These are phyloP conservation scores for Volucella bombylans DNA, from an alignment of 2,888 invertebrate species.

Conservation along the genomic window DNA sequence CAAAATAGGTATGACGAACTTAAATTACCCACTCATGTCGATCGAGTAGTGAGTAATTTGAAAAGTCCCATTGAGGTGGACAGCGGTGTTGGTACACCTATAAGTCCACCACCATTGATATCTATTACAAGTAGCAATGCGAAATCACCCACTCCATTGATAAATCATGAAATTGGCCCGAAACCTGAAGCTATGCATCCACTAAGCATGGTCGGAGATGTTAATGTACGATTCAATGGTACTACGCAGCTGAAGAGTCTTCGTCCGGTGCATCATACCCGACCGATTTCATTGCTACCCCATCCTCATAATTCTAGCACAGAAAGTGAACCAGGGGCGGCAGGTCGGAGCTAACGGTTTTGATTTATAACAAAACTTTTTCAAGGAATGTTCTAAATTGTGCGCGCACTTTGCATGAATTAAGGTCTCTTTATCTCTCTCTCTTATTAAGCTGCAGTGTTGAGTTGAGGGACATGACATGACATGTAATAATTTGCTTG, in stretches of 20 bases:
- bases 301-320: constrained; percentile 46
- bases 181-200: constrained; percentile 85
- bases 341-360: constrained; percentile 81
- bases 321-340: constrained; percentile 68
- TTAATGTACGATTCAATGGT: constrained; percentile 91
- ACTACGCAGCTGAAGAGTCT: constrained; percentile 91
- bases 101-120: constrained; percentile 84
- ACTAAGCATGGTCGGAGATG: constrained; percentile 88
- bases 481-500: constrained; percentile 34
- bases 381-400: constrained; percentile 73
- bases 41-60: constrained; percentile 79
- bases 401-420: background rate
- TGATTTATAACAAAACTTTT: constrained; percentile 81
- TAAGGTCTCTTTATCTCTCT: background rate
- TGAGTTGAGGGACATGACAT: background rate
- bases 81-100: constrained; percentile 87
- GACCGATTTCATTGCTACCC: constrained; percentile 77
- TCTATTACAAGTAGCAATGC: constrained; percentile 67
- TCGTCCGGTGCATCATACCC: constrained; percentile 83
- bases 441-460: background rate
- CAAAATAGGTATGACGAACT: constrained; percentile 79
- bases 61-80: constrained; percentile 83
- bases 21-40: constrained; percentile 80
- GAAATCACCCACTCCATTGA: constrained; percentile 76
- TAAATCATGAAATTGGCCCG: constrained; percentile 69